Percentiles rank a stretch among this genome's conserved stretches.
These are phyloP conservation scores for Climacteris rufus DNA, from an alignment of 2,113 vertebrate species.

Conservation along the genomic window DNA sequence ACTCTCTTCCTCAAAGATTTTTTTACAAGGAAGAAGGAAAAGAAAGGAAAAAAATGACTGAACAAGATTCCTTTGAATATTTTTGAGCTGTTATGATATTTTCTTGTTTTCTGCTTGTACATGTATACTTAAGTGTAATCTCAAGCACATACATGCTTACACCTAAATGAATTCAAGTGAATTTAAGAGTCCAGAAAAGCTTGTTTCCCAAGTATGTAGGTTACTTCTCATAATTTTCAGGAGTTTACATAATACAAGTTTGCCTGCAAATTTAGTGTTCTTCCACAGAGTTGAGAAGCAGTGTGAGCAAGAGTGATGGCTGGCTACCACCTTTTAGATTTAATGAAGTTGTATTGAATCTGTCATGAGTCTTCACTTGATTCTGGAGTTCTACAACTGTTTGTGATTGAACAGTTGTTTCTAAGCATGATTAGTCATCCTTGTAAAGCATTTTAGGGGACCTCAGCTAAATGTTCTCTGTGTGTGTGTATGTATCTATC, in stretches of 20 bases:
- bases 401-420: neutral
- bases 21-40: neutral
- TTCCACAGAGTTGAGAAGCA: neutral
- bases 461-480: neutral
- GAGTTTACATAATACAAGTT: neutral
- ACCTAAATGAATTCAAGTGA: neutral
- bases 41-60: neutral
- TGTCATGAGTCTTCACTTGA: neutral
- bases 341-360: neutral
- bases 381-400: neutral
- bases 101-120: neutral
- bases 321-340: neutral
- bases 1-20: neutral
- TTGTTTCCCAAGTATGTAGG: neutral
- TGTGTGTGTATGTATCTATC: neutral
- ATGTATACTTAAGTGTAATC: neutral
- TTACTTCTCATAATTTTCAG: neutral
- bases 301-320: neutral
- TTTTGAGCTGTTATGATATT: neutral
- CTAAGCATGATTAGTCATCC: neutral
- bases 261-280: neutral
- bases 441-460: neutral
- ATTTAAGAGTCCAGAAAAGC: neutral
- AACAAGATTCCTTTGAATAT: neutral
- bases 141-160: neutral